A percentile compares a stretch with the other conserved stretches of the same genome.
These are phyloP conservation scores for Pseudomyrmex flavicornis DNA, from an alignment of 1,140 invertebrate species.

Conservation along the genomic window DNA sequence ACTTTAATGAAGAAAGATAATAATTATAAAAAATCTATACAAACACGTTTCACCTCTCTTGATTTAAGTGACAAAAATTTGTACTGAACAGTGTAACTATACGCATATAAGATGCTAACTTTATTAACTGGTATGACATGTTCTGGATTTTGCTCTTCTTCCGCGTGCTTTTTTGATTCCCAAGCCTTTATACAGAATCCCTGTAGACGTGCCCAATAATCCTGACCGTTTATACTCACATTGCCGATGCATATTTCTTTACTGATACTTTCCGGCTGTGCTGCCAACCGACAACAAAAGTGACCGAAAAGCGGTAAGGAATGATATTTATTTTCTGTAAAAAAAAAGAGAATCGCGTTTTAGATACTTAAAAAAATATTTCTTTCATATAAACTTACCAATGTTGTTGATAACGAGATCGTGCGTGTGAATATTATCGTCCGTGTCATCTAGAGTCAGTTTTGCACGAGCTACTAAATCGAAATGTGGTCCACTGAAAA, in stretches of 20 bases:
- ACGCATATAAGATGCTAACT: conserved; percentile 67
- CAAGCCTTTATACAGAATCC: conserved; percentile 80
- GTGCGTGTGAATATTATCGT: conserved; percentile 86
- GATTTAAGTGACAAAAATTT: not conserved
- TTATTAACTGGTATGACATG: conserved; percentile 79
- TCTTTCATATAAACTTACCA: conserved; percentile 74
- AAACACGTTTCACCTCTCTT: too few relatives aligned
- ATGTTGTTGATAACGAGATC: conserved; percentile 85
- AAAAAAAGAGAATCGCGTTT: not conserved
- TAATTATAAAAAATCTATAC: too few relatives aligned
- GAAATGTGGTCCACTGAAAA: conserved; percentile 89
- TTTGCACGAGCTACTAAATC: conserved; percentile 89
- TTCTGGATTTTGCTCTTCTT: conserved; percentile 78
- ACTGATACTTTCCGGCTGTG: conserved; percentile 88
- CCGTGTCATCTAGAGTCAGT: conserved; percentile 87
- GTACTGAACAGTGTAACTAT: too few relatives aligned
- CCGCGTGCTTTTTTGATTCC: conserved; percentile 83
- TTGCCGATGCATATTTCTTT: conserved; percentile 86
- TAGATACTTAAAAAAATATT: conserved; percentile 5
- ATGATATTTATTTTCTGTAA: conserved; percentile 85
- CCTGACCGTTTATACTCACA: conserved; percentile 84
- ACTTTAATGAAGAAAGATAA: too few relatives aligned
- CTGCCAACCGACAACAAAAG: conserved; percentile 90
- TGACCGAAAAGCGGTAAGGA: conserved; percentile 90
- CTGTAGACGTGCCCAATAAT: conserved; percentile 80